Base-by-base conservation (phyloP, 2,113 vertebrate species). In the Perognathus longimembris region DNA sequence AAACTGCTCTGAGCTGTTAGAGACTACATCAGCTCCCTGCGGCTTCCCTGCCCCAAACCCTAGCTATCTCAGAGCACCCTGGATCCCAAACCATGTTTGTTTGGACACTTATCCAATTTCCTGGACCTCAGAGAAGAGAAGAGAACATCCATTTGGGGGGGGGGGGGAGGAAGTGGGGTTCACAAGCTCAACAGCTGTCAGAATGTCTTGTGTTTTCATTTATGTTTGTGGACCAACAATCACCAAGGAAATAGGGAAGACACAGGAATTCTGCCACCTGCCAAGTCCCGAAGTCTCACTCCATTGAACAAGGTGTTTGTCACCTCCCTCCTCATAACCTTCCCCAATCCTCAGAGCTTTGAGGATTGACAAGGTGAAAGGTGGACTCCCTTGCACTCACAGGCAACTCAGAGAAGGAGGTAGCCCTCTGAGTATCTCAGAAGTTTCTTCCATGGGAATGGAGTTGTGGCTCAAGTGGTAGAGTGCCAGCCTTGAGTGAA, bases 401-500 rank as follows among this genome's bases (percentile, higher is more conserved):
- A 26, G 28, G 59, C 34, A 57, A 63, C 34, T 94, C 74, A 34
- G 7, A 24, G 10, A n/a, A 70, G 54, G 22, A 82, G 15, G 63
- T 22, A 61, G 59, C 59, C 7, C 30, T 42, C 36, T 50, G 61
- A 12, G 32, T 26, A 42, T 92, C 38, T 66, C 76, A 24, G 20
- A 88, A 88, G 69, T 85, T 85, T 85, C 69, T 42, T 61, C 84
- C 24, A 54, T 54, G 50, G 50, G 17, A 54, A 54, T 15, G 50
- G 50, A 54, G 50, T 54, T 54, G 50, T 54, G 50, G 50, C 50
- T 54, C 50, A 54, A 54, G 50, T 54, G 15, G 14, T 54, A 54
- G 50, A 54, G 50, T 15, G 4, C 15, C 50, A 54, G 50, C 50
- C 50, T 54, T 54, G 50, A 54, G 50, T 15, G 17, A 54, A 54